Evolutionary conservation across 2,113 vertebrate species (phyloP).

Genomic region (Paraplagusia blochii): DNA sequence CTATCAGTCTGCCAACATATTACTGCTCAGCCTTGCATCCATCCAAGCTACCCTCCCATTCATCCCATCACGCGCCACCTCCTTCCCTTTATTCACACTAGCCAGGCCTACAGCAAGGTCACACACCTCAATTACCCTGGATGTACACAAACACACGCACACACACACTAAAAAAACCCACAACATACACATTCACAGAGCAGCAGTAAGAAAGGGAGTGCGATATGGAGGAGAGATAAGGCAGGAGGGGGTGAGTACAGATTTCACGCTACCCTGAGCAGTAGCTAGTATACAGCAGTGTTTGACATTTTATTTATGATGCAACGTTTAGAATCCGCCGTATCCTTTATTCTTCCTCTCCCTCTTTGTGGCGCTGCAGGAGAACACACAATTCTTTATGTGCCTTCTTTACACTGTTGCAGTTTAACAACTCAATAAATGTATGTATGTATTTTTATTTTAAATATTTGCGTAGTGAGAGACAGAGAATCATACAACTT

Average conservation of each 20-base stretch:
- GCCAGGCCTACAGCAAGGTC: slow-evolving; percentile 72
- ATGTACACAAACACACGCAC: slow-evolving; percentile 15
- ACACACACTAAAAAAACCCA: slow-evolving; percentile 13
- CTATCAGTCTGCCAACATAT: slow-evolving; percentile 33
- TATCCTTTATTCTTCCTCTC: slow-evolving; percentile 27
- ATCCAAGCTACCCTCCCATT: slow-evolving; percentile 2
- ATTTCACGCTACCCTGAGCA: slow-evolving; percentile 70
- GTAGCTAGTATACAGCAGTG: slow-evolving; percentile 59
- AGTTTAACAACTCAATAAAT: no score
- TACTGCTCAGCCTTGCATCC: slow-evolving; percentile 31
- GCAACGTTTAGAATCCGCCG: slow-evolving; percentile 45
- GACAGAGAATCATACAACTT: no score
- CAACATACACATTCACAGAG: slow-evolving; percentile 20
- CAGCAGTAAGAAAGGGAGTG: slow-evolving; percentile 27
- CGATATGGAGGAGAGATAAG: slow-evolving; percentile 50
- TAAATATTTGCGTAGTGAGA: no score
- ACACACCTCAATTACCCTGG: slow-evolving; percentile 68
- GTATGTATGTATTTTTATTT: no score
- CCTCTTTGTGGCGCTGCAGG: slow-evolving; percentile 25
- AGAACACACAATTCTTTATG: slow-evolving; percentile 2
- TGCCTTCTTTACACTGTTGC: neutral
- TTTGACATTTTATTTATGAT: slow-evolving; percentile 75
- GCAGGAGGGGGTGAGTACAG: slow-evolving; percentile 54
- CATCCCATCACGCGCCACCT: slow-evolving; percentile 37
- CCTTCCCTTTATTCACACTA: slow-evolving; percentile 61